A percentile compares a stretch with the other conserved stretches of the same genome.
These are phyloP conservation scores for Lepus americanus DNA, from an alignment of 2,113 vertebrate species.

Conservation along the genomic window DNA sequence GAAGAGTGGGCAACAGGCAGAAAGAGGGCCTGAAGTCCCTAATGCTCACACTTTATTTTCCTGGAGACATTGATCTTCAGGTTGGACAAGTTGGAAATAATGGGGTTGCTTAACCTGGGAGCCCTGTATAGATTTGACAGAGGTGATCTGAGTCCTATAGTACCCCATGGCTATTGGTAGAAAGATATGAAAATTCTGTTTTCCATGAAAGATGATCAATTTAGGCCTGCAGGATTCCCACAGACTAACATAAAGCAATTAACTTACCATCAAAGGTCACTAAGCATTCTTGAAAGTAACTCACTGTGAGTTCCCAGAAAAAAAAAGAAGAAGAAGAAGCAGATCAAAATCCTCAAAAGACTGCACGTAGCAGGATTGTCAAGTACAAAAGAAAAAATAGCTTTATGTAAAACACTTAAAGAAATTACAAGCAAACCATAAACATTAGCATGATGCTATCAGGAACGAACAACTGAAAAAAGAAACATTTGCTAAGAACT, in stretches of 20 bases:
- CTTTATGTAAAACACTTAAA: background rate
- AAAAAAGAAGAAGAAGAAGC: background rate
- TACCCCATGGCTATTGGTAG: background rate
- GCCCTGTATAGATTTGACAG: background rate
- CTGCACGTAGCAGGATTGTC: background rate
- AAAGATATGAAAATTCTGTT: constrained; percentile 38
- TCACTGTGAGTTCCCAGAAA: constrained; percentile 33
- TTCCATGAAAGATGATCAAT: constrained; percentile 47
- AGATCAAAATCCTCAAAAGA: constrained; percentile 8
- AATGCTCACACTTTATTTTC: background rate
- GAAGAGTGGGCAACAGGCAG: background rate
- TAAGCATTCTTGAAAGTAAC: constrained; percentile 53
- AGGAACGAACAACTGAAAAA: background rate
- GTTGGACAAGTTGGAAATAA: background rate
- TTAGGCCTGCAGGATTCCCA: constrained; percentile 13
- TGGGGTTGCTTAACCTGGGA: background rate
- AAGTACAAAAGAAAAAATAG: background rate
- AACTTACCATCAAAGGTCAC: constrained; percentile 58
- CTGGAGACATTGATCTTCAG: background rate
- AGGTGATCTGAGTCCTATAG: background rate
- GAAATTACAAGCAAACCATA: background rate
- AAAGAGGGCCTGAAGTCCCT: background rate
- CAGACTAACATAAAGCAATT: constrained; percentile 58
- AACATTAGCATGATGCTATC: background rate
- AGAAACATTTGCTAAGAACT: background rate